A percentile compares a stretch with the other conserved stretches of the same genome.
Conservation (phyloP, 2,888 invertebrate species). For the Emmelina monodactyla region DNA sequence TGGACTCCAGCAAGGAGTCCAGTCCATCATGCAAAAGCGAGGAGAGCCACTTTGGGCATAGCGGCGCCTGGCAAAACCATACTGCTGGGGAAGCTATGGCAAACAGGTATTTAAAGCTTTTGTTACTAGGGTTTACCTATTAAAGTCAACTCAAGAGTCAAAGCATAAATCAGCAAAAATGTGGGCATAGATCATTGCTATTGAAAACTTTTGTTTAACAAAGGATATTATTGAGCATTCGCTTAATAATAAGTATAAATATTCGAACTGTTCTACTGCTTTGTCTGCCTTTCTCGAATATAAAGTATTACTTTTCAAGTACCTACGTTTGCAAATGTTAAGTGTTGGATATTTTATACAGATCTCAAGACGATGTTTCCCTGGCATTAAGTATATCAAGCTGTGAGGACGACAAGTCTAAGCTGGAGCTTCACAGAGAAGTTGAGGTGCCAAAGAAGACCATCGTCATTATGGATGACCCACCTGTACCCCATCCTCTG, state of each 20-base stretch:
- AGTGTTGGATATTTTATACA: conserved; percentile 20
- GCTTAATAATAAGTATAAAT: too few relatives aligned
- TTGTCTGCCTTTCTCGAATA: too few relatives aligned
- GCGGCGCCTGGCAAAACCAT: conserved; percentile 54
- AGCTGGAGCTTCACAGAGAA: conserved; percentile 28
- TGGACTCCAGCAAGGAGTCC: conserved; percentile 57
- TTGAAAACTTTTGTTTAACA: too few relatives aligned
- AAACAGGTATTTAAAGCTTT: conserved; percentile 32
- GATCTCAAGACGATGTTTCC: conserved; percentile 61
- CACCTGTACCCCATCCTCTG: conserved; percentile 50
- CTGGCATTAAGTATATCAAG: conserved; percentile 57
- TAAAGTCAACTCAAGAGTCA: too few relatives aligned
- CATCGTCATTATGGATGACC: conserved; percentile 49
- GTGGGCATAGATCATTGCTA: too few relatives aligned
- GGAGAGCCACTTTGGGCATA: conserved; percentile 53
- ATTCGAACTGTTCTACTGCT: not conserved
- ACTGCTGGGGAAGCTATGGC: conserved; percentile 65
- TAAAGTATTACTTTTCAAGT: not conserved
- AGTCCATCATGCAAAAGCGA: conserved; percentile 62
- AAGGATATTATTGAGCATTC: too few relatives aligned
- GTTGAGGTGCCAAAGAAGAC: conserved; percentile 44
- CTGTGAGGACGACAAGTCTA: conserved; percentile 58
- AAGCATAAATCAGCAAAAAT: too few relatives aligned
- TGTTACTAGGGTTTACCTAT: too few relatives aligned
- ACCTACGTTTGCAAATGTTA: not conserved